A percentile compares a stretch with the other conserved stretches of the same genome.
Conservation (phyloP, 2,888 invertebrate species). For the Erebia ligea region DNA sequence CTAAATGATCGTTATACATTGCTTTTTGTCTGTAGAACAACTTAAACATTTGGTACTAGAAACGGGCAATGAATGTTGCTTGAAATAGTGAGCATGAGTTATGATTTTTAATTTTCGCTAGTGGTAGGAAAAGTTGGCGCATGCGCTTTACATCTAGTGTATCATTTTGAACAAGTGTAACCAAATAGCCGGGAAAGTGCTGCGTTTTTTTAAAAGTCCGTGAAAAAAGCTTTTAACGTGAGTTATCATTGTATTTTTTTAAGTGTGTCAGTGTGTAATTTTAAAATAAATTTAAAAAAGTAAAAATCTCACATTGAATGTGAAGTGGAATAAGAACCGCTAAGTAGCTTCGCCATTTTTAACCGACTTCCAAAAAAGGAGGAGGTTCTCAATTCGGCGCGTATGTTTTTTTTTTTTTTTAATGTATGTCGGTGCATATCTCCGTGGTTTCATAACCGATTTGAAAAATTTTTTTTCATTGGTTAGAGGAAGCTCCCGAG, state of each 20-base stretch:
- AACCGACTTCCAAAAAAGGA: too few species aligned
- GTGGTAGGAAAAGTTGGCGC: constrained; percentile 59
- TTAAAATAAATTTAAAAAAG: background rate
- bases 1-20: constrained; percentile 44
- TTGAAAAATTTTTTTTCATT: too few species aligned
- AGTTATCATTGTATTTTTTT: constrained; percentile 49
- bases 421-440: too few species aligned
- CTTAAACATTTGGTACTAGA: background rate
- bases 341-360: background rate
- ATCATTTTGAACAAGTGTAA: constrained; percentile 74
- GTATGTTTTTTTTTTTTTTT: too few species aligned
- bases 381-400: too few species aligned
- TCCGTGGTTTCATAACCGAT: too few species aligned
- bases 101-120: constrained; percentile 49
- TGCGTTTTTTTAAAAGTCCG: constrained; percentile 65
- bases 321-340: too few species aligned
- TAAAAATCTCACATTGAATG: too few species aligned
- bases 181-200: constrained; percentile 59
- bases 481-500: too few species aligned
- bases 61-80: constrained; percentile 50
- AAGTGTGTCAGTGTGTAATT: background rate
- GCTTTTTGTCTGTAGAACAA: constrained; percentile 39
- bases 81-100: background rate
- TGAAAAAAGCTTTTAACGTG: constrained; percentile 59
- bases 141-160: constrained; percentile 73